Evolutionary conservation across 2,888 invertebrate species (phyloP).

Genomic region (Melikaiella ostensackeni): DNA sequence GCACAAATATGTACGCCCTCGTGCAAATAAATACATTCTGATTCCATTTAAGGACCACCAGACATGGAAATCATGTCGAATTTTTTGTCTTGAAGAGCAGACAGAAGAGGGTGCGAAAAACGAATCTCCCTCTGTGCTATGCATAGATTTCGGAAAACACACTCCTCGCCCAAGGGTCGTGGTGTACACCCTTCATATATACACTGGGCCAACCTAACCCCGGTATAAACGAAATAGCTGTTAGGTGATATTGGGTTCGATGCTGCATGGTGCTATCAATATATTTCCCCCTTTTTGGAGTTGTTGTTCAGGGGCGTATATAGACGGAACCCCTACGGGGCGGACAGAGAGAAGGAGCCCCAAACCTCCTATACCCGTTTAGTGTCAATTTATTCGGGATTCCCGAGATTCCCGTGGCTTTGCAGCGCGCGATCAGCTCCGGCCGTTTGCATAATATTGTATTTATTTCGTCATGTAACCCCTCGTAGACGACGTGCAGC

Average conservation of each 20-base stretch:
- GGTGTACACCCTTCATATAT: conserved; percentile 41
- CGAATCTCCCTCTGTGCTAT: conserved; percentile 53
- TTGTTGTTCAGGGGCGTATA: conserved; percentile 43
- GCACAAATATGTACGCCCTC: not conserved
- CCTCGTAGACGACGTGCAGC: conserved; percentile 53
- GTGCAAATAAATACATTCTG: not conserved
- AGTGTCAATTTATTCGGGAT: conserved; percentile 78
- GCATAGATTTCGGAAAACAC: conserved; percentile 64
- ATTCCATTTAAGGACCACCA: conserved; percentile 31
- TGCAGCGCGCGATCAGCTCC: conserved; percentile 73
- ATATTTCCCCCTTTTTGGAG: conserved; percentile 55
- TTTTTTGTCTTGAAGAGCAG: conserved; percentile 33
- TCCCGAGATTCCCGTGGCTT: conserved; percentile 77
- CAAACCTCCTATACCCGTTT: conserved; percentile 69
- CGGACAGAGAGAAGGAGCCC: conserved; percentile 54
- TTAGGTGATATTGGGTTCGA: conserved; percentile 74
- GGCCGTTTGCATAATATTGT: conserved; percentile 78
- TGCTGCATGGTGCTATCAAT: conserved; percentile 67
- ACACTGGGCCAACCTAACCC: conserved; percentile 40
- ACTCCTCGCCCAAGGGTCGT: conserved; percentile 28
- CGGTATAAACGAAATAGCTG: conserved; percentile 73
- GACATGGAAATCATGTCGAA: conserved; percentile 33
- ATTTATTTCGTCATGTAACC: conserved; percentile 77
- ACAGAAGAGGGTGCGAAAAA: conserved; percentile 33
- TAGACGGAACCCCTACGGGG: conserved; percentile 39